Percentiles rank a stretch among this genome's conserved stretches.
These are phyloP conservation scores for Papilio protenor DNA, from an alignment of 2,888 invertebrate species.

Conservation along the genomic window DNA sequence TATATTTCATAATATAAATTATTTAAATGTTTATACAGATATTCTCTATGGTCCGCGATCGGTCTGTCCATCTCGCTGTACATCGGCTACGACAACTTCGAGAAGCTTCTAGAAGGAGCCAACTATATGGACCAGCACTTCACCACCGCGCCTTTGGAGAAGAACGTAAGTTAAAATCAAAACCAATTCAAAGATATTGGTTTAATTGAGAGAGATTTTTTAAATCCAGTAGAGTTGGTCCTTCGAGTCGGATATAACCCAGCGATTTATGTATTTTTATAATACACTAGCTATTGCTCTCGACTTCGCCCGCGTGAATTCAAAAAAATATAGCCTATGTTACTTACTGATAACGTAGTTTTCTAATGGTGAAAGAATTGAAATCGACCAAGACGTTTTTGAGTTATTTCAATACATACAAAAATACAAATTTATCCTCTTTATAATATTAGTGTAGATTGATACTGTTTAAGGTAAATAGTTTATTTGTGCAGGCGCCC, in stretches of 20 bases:
- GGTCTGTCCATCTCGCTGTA: constrained; percentile 97
- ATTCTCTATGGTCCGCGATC: constrained; percentile 99
- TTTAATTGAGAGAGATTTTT: neutral
- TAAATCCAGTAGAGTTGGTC: neutral
- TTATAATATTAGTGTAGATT: too few relatives aligned
- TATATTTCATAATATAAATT: too few relatives aligned
- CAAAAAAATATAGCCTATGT: too few relatives aligned
- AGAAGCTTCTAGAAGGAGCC: constrained; percentile 95
- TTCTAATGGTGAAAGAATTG: too few relatives aligned
- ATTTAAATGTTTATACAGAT: constrained; percentile 60
- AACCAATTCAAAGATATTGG: neutral
- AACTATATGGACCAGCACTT: constrained; percentile 98
- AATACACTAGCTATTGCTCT: too few relatives aligned
- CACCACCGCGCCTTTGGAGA: constrained; percentile 91
- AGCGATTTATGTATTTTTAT: too few relatives aligned
- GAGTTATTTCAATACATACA: too few relatives aligned
- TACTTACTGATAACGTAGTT: too few relatives aligned
- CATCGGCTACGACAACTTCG: constrained; percentile 98
- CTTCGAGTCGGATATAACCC: neutral
- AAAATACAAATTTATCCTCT: too few relatives aligned
- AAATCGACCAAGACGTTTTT: too few relatives aligned
- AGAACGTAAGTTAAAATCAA: constrained; percentile 89
- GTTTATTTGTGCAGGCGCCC: constrained; percentile 87
- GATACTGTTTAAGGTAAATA: neutral
- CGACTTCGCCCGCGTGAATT: too few relatives aligned